Conservation (phyloP, 2,888 invertebrate species). For the Tenthredo mesomela region DNA sequence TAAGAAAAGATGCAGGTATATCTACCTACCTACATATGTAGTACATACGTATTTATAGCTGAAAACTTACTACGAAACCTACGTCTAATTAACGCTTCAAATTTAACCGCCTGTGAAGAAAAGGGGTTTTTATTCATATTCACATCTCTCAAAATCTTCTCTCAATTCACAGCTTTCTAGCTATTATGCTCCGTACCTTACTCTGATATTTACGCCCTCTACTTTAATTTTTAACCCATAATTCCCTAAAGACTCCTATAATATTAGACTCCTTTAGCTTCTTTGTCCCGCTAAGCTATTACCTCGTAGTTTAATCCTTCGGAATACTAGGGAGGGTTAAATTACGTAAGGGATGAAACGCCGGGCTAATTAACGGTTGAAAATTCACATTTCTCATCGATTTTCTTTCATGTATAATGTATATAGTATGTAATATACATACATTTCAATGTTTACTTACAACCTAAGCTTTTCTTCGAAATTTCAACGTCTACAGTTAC, state of each 20-base stretch:
- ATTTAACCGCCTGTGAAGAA: background rate
- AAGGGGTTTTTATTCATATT: background rate
- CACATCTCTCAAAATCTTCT: background rate
- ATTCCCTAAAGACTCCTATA: background rate
- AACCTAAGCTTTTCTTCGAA: background rate
- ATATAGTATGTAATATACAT: background rate
- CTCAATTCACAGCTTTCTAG: background rate
- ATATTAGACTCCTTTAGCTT: background rate
- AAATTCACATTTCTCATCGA: background rate
- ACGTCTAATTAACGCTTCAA: constrained; percentile 12
- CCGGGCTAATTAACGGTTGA: background rate
- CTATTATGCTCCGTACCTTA: background rate
- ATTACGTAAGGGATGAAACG: background rate
- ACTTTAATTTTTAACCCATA: background rate
- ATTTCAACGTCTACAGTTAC: background rate
- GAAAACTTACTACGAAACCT: background rate
- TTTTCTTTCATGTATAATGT: background rate
- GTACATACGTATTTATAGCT: background rate
- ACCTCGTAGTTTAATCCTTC: background rate
- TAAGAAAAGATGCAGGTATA: background rate
- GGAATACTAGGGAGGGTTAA: background rate
- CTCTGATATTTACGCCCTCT: background rate
- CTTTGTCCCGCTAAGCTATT: background rate
- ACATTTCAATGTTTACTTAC: background rate
- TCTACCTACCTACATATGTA: background rate